phyloP scores from a whole-genome alignment of 2,797 vertebrate genomes.

The Xyrichtys novacula region DNA sequence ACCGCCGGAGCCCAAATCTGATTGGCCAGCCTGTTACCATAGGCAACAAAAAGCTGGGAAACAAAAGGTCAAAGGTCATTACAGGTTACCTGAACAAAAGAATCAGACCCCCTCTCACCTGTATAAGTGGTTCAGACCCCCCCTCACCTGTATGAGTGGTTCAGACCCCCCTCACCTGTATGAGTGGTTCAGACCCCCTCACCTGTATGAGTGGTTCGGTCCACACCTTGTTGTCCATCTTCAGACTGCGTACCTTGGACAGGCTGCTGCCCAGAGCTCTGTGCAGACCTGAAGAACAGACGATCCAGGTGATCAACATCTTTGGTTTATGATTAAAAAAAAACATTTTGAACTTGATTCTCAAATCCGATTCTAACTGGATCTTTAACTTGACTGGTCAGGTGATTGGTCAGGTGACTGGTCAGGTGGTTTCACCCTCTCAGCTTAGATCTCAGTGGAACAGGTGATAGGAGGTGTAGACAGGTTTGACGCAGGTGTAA shows the following conservation, averaged over 20 bases:
- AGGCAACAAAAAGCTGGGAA: constrained; percentile 79
- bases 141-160: neutral
- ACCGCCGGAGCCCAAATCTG: constrained; percentile 81
- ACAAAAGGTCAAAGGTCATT: neutral
- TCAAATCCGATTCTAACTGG: too few relatives aligned
- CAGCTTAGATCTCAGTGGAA: neutral
- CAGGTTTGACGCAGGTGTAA: too few relatives aligned
- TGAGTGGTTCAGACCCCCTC: constrained; percentile 17
- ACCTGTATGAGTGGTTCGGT: constrained; percentile 84
- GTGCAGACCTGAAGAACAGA: constrained; percentile 74
- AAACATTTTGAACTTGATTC: neutral
- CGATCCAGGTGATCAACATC: neutral
- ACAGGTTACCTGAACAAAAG: constrained; percentile 70
- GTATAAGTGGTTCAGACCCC: constrained; percentile 76
- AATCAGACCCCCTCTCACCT: constrained; percentile 81
- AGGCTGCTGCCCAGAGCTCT: constrained; percentile 72
- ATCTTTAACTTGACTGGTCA: too few relatives aligned
- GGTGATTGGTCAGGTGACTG: too few relatives aligned
- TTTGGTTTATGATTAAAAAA: too few relatives aligned
- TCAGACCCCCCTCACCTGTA: neutral
- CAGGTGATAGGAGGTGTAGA: too few relatives aligned
- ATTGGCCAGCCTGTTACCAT: constrained; percentile 81
- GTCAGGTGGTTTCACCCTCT: neutral
- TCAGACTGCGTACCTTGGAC: constrained; percentile 85
- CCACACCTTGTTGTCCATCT: constrained; percentile 85